Evolutionary conservation across 2,113 vertebrate genomes (phyloP), one percentile per base, ranked within the genome.

Genomic region (Cyphomyrus discorhynchus): DNA sequence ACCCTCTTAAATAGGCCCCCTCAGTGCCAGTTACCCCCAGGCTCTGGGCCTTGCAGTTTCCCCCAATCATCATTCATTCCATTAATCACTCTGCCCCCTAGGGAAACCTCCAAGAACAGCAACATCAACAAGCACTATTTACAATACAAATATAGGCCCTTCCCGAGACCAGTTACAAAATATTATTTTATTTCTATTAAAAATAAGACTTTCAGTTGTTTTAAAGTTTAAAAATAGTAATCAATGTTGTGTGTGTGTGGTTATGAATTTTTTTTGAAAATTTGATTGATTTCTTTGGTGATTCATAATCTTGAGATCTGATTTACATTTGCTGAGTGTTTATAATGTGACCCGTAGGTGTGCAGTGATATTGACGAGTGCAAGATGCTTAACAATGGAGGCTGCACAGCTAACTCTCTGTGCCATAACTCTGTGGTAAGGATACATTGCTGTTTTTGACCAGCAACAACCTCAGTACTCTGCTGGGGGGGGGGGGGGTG

Each of bases 391-490:
- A 92, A 96, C 93, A 97, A 97, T 24, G 98, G 98, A 93, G 96
- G 96, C 8, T 99, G 98, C 0, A 94, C 97, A 24, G 92, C 94
- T 0, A 98, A 99, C 93, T 99, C 98, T n/a, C 42, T 96, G 90
- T 99, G 98, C 92, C 93, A 96, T 92, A 99, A 99, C 94, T 98
- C 98, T 52, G 92, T 97, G 97, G 98, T 99, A 95, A 97, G 96
- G 83, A 52, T 21, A 13, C 50, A n/a, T 4, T 10, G 82, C 39
- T 45, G 39, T 62, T 62, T 24, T 5, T 88, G 15, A 39, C 11
- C 31, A 42, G 15, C 27, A 80, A 42, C 74, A 21, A 6, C 53
- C 19, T 24, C 53, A 56, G 53, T 56, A 56, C 19, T 56, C 0
- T 31, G 9, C n/a, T 31, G 10, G 62, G 27, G n/a, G 62, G 62